Percentiles rank a stretch among this genome's conserved stretches.
phyloP scores from a whole-genome alignment of 2,113 vertebrate genomes.

The Pterocles orientalis region DNA sequence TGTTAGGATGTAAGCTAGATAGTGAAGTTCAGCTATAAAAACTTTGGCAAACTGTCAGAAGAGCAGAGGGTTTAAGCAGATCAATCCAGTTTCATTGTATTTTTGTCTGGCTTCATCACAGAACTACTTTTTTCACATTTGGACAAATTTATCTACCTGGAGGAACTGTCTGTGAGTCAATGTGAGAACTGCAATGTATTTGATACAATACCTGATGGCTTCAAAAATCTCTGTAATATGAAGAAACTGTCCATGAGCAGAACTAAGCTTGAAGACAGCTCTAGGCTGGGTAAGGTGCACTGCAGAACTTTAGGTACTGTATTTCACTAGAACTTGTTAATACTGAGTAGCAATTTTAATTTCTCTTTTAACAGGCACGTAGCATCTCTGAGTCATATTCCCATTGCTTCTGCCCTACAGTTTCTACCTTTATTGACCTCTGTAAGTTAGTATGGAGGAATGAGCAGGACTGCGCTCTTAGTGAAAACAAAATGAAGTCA shows the following conservation, averaged over 20 bases:
- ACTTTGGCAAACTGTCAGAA: background rate
- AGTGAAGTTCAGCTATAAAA: background rate
- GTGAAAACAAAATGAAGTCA: background rate
- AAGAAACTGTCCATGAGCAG: background rate
- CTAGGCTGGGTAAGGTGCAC: background rate
- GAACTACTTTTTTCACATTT: conserved; percentile 38
- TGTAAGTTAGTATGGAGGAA: background rate
- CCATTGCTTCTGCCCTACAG: background rate
- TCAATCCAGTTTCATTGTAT: background rate
- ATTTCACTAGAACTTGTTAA: background rate
- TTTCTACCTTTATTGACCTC: background rate
- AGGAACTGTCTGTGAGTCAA: conserved; percentile 38
- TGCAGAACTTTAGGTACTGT: background rate
- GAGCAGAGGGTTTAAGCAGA: background rate
- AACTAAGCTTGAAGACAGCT: background rate
- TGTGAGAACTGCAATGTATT: background rate
- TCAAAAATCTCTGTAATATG: background rate
- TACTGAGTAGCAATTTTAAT: background rate
- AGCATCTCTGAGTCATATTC: background rate
- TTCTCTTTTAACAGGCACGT: background rate
- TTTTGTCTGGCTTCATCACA: background rate
- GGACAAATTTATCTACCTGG: conserved; percentile 52
- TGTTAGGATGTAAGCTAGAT: background rate
- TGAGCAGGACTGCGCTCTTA: background rate
- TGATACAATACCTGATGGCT: background rate